A percentile compares a stretch with the other conserved stretches of the same genome.
These are phyloP conservation scores for Macrosteles quadrilineatus DNA, from an alignment of 1,140 invertebrate species.

Conservation along the genomic window DNA sequence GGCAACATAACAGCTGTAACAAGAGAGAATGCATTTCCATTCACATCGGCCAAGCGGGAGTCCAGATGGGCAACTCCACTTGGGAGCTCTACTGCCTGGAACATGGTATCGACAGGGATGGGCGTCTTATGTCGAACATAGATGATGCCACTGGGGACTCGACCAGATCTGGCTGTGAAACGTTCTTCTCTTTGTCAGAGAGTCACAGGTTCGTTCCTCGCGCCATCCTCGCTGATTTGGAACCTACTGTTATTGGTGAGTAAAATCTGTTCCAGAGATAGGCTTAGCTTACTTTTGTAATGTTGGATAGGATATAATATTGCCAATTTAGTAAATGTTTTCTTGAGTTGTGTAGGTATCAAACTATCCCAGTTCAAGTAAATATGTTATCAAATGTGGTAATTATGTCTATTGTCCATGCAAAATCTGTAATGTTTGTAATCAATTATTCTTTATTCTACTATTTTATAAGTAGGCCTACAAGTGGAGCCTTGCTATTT, in stretches of 20 bases:
- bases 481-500: no score
- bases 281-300: no score
- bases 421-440: no score
- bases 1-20: slow-evolving; percentile 15
- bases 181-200: slow-evolving; percentile 65
- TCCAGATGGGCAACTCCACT: slow-evolving; percentile 71
- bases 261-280: slow-evolving; percentile 8
- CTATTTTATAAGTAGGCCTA: no score
- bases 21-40: slow-evolving; percentile 63
- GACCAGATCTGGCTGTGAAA: slow-evolving; percentile 64
- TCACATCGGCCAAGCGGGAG: slow-evolving; percentile 73
- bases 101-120: slow-evolving; percentile 69
- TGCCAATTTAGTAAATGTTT: no score
- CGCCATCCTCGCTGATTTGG: slow-evolving; percentile 77
- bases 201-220: slow-evolving; percentile 72
- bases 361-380: no score
- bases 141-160: neutral
- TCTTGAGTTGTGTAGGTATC: no score
- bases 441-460: no score
- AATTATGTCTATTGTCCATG: no score
- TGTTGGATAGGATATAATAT: no score
- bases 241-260: slow-evolving; percentile 68
- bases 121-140: slow-evolving; percentile 43
- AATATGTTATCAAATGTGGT: no score
- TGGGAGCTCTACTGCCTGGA: slow-evolving; percentile 74